Evolutionary conservation across 23 tunicate genomes (phyloP), one percentile per base, ranked within the genome.

Genomic region (Styela plicata): DNA sequence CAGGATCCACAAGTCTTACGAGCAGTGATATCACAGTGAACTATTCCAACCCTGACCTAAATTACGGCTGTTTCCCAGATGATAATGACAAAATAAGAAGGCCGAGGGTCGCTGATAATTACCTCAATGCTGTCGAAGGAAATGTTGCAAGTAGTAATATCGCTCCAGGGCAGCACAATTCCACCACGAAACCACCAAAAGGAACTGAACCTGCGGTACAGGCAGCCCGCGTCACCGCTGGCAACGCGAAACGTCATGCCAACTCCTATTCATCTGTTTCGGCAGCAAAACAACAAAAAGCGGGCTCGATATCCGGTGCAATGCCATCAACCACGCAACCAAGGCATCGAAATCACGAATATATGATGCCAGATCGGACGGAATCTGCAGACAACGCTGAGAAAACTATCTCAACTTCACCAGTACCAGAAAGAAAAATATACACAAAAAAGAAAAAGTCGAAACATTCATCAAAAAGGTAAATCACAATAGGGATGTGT

Each of bases 221-320:
- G 32, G 97, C 97, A 0, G 97, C 97, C 2, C 79, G 90, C 2
- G 97, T 91, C 22, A 91, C 90, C 0, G 83, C 33, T 76, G 37
- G 69, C 76, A 84, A 64, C 85, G 76, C 86, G 71, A 93, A 93
- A 73, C 85, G 98, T 22, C 98, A 93, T 33, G 91, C 98, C 28
- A 88, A 89, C 7, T 93, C 98, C 27, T 93, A 88, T 65, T 93
- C 98, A 1, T 86, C 93, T 0, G 93, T 89, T 10, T 83, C 94
- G 0, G 70, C 79, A 57, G 69, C 98, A 30, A 93, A 93, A 69
- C 98, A 93, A 34, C 71, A 69, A 63, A 80, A 69, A 24, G 53
- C 36, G 23, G 84, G 78, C 23, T 82, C 84, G 0, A 29, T 69
- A 24, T 61, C 85, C 29, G 88, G 79, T 2, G 57, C 52, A 1